Evolutionary conservation across 2,888 invertebrate species (phyloP), one percentile per base, ranked within the genome.

Genomic region (Nysson spinosus): DNA sequence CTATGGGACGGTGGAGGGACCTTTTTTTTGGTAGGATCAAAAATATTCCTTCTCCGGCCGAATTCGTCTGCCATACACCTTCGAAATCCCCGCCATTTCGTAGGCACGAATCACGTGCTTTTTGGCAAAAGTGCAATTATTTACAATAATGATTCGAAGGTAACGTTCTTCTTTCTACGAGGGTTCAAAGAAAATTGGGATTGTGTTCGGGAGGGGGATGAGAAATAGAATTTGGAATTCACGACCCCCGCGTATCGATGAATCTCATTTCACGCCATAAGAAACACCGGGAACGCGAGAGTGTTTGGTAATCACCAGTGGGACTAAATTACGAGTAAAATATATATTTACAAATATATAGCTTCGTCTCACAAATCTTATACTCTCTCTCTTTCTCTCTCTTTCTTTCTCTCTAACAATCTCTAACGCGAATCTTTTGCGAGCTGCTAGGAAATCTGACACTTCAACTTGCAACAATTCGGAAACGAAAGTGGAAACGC

Each of bases 81-180:
- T 61, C 54, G 61, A 70, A 37, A 54, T 44, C n/a, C 30, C 43
- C 62, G 66, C 66, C 58, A 46, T 17, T 55, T 49, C 44, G 40
- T 54, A 57, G 74, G 47, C 69, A 67, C 56, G 63, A 58, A 26
- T 55, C 51, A 52, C 58, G 66, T 63, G 69, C 60, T 78, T 77
- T 70, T 77, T 77, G 77, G 77, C 77, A 79, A 70, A 70, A 57
- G 69, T 77, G 72, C 77, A 66, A 28, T 67, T 63, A 71, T 71
- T 34, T 72, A 72, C 71, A 71, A 63, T 47, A 37, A 49, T 30
- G 17, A 32, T 47, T 58, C 51, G 32, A 54, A 51, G 61, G 43
- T 40, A 32, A 52, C 49, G 35, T 50, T n/a, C n/a, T 37, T 9
- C 14, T 7, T 57, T 35, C 17, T 37, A 28, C 39, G 26, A 16